Evolutionary conservation across 2,888 invertebrate genomes (phyloP).

Genomic region (Archips xylosteana): DNA sequence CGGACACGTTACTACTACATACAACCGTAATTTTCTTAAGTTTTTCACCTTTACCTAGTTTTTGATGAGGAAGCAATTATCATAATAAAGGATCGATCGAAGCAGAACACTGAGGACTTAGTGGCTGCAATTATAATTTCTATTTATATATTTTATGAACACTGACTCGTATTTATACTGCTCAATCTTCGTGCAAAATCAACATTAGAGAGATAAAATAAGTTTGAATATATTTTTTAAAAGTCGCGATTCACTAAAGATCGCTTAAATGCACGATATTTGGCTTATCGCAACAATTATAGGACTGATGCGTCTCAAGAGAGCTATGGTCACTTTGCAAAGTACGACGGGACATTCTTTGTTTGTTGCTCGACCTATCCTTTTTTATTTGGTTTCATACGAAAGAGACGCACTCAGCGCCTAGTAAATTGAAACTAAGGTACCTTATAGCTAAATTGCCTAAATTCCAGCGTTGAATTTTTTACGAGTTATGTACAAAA

Average conservation of each 20-base stretch:
- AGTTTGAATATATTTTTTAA: not conserved
- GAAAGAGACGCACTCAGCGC: not conserved
- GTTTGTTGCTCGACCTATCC: not conserved
- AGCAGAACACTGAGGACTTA: too few relatives aligned
- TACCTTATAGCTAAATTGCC: too few relatives aligned
- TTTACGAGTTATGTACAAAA: not conserved
- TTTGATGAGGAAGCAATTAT: too few relatives aligned
- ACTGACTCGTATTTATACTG: not conserved
- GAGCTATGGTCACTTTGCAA: constrained; percentile 40
- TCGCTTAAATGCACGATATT: not conserved
- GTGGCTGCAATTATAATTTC: not conserved
- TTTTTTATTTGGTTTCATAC: not conserved
- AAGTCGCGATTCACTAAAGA: constrained; percentile 3
- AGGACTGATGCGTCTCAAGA: constrained; percentile 46
- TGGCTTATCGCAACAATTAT: constrained; percentile 54
- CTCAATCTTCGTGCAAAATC: not conserved
- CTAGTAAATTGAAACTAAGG: not conserved
- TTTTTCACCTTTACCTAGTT: too few relatives aligned
- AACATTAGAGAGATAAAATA: not conserved
- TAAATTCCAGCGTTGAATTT: not conserved
- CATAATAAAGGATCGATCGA: too few relatives aligned
- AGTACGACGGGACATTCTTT: not conserved
- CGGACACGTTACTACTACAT: too few relatives aligned
- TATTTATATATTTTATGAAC: not conserved
- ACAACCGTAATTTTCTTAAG: too few relatives aligned